Percentiles rank a stretch among this genome's conserved stretches.
phyloP scores from a whole-genome alignment of 37 sponge, comb jelly and placozoan genomes.

The Chondrilla cf. caribensis region DNA sequence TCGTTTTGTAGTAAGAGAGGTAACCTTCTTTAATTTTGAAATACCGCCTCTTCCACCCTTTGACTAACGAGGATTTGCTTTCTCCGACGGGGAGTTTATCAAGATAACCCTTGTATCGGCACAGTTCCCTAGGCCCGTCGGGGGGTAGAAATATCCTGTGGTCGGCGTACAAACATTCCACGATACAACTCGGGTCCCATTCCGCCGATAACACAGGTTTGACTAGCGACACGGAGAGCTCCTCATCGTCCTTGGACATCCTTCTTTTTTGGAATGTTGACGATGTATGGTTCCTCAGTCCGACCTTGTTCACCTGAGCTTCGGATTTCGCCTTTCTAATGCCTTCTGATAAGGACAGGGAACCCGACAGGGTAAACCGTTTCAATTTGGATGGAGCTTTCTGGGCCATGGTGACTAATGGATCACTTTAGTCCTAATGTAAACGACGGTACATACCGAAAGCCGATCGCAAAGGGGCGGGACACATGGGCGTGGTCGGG shows the following conservation, averaged over 20 bases:
- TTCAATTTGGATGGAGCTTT: not conserved
- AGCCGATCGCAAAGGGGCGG: too few species aligned
- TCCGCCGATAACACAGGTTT: slow-evolving; percentile 22
- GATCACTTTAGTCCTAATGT: not conserved
- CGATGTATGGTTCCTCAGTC: not conserved
- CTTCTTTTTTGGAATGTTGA: not conserved
- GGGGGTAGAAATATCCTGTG: not conserved
- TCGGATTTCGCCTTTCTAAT: slow-evolving; percentile 7
- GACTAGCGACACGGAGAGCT: slow-evolving; percentile 3
- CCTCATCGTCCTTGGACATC: slow-evolving; percentile 2
- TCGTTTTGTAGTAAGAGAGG: slow-evolving; percentile 70
- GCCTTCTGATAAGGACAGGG: not conserved
- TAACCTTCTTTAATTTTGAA: slow-evolving; percentile 60
- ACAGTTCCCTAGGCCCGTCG: not conserved
- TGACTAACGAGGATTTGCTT: slow-evolving; percentile 48
- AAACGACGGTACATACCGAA: too few species aligned
- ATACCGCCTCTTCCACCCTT: slow-evolving; percentile 75
- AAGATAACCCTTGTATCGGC: slow-evolving; percentile 58
- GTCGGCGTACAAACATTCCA: slow-evolving; percentile 76
- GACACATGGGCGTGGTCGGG: not conserved
- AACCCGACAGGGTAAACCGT: not conserved
- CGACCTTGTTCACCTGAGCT: not conserved
- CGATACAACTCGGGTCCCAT: slow-evolving; percentile 76
- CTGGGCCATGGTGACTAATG: not conserved
- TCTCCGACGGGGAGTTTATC: slow-evolving; percentile 75